Percentiles rank a stretch among this genome's conserved stretches.
phyloP scores from a whole-genome alignment of 2,888 invertebrate species.

The Lottia scabra region DNA sequence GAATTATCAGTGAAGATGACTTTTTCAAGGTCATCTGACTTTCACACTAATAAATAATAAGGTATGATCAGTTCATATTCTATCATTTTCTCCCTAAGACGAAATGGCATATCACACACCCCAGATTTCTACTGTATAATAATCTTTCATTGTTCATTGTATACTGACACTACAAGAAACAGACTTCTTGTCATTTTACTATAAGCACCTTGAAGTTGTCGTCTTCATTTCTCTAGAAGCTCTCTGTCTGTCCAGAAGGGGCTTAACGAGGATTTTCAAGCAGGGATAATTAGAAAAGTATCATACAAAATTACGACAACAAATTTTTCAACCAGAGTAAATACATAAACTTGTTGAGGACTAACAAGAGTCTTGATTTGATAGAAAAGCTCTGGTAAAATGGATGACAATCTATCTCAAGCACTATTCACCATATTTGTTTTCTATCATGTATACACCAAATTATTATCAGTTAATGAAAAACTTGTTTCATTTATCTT shows the following conservation, averaged over 20 bases:
- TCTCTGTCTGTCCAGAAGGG: neutral
- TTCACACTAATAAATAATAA: no score
- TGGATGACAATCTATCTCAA: neutral
- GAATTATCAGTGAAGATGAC: no score
- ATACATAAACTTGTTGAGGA: neutral
- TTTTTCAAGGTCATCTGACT: no score
- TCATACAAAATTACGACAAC: neutral
- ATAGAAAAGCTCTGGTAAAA: neutral
- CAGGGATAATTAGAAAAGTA: neutral
- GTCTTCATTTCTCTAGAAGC: constrained; percentile 3
- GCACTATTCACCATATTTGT: no score
- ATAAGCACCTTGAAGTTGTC: constrained; percentile 4
- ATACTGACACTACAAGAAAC: neutral
- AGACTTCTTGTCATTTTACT: neutral
- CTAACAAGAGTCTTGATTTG: neutral
- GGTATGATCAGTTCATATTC: no score
- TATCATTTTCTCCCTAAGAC: no score
- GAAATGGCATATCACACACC: no score
- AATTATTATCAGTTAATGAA: no score
- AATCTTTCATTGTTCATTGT: neutral
- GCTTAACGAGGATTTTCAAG: neutral
- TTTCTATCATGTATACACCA: no score
- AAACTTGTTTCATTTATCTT: no score
- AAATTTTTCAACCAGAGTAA: neutral
- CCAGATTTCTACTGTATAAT: neutral